Base-by-base conservation (phyloP, 2,888 invertebrate genomes). In the Chesias legatella region DNA sequence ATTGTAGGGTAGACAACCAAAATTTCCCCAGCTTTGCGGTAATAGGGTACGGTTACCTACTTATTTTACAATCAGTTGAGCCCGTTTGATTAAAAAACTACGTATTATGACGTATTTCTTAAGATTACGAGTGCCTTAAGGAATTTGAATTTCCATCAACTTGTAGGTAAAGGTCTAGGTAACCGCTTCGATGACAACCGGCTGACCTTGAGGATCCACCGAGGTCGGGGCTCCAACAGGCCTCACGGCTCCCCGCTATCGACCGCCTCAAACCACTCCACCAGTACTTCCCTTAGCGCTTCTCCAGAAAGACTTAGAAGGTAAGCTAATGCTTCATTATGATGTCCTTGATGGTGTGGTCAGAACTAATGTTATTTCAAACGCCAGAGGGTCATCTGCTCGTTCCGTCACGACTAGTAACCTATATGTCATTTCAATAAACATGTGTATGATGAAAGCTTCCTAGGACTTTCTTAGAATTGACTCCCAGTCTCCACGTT, bases 141-240 rank as follows among this genome's bases (percentile, higher is more conserved):
- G 20, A 31, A 21, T 32, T 22, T 32, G 36, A 51, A 10, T 17
- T 13, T 29, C 44, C 25, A 26, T 10, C 31, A 28, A 29, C 35
- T 63, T 58, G 6, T 65, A 83, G 92, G 92, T 42, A 90, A 90
- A 58, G 92, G 92, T 26, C 79, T 93, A 34, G 94, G 94, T 17
- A 93, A 89, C 63, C 92, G 96, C 13, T 96, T 96, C 71, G 95
- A 96, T 60, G 95, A 96, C 73, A 95, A 96, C 73, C 92, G 96
- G n/a, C 86, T 98, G 23, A 98, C 97, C 0, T 79, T 98, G 46
- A 90, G 98, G 54, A 97, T 98, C 58, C 98, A 98, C 77, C 90
- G 97, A 0, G 98, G 98, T 0, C 89, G 94, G 1, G 93, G 94
- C 0, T 93, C 93, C 1, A 94, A 94, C 43, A 89, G 95, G 33